Conservation (phyloP, 2,888 invertebrate genomes). For the Sceliomorpha sp. region DNA sequence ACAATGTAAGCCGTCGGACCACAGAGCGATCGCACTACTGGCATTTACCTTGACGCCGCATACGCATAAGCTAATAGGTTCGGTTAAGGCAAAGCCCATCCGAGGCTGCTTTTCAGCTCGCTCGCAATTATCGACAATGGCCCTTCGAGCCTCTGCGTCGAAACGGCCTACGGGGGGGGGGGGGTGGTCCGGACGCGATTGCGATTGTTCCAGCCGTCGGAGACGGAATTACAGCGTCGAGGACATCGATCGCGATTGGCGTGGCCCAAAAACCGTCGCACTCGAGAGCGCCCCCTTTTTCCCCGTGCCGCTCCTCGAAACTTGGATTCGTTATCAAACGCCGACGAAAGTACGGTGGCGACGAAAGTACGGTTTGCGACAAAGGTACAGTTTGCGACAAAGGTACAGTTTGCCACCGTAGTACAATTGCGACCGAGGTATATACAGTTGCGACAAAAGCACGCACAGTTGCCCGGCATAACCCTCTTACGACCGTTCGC, state of each 20-base stretch:
- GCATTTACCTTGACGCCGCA: slow-evolving; percentile 19
- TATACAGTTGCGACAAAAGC: too few relatives aligned
- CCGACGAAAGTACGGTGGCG: too few relatives aligned
- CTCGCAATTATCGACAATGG: slow-evolving; percentile 41
- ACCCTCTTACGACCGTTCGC: too few relatives aligned
- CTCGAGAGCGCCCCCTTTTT: too few relatives aligned
- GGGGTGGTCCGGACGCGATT: slow-evolving; percentile 19
- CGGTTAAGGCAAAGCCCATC: slow-evolving; percentile 27
- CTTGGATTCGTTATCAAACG: slow-evolving; percentile 10
- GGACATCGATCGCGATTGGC: slow-evolving; percentile 28
- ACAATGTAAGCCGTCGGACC: too few relatives aligned
- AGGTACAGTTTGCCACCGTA: too few relatives aligned
- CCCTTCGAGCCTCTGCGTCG: slow-evolving; percentile 13
- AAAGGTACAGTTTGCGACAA: too few relatives aligned
- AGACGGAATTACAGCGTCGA: slow-evolving; percentile 16
- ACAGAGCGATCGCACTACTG: slow-evolving; percentile 18
- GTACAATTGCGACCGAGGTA: too few relatives aligned
- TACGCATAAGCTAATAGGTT: slow-evolving; percentile 25
- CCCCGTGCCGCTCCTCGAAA: slow-evolving; percentile 10
- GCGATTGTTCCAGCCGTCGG: slow-evolving; percentile 38
- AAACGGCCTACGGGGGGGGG: slow-evolving; percentile 28
- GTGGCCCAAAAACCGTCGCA: slow-evolving; percentile 22
- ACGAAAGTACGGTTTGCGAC: too few relatives aligned
- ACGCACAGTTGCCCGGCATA: too few relatives aligned
- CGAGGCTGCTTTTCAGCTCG: slow-evolving; percentile 20